phyloP scores from a whole-genome alignment of 2,888 invertebrate species.

The Xiphydria camelus region DNA sequence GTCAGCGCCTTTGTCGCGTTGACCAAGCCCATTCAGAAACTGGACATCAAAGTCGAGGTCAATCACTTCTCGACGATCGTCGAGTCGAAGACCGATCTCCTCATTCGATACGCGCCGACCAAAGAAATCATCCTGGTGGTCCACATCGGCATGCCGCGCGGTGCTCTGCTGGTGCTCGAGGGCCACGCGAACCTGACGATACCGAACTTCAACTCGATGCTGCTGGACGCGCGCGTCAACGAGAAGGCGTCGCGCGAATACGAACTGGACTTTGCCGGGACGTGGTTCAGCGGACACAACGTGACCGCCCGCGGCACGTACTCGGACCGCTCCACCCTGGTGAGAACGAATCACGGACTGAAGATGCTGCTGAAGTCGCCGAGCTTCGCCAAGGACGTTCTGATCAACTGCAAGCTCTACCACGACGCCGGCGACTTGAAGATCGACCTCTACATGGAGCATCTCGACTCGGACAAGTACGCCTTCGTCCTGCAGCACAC shows the following conservation, averaged over 20 bases:
- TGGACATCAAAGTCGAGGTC: conserved; percentile 67
- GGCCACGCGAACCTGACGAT: conserved; percentile 74
- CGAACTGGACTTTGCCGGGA: conserved; percentile 71
- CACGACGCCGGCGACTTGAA: conserved; percentile 71
- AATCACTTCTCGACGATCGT: conserved; percentile 61
- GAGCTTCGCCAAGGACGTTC: conserved; percentile 69
- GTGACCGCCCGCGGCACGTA: conserved; percentile 73
- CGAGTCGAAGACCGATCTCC: conserved; percentile 60
- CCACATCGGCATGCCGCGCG: conserved; percentile 68
- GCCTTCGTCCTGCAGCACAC: conserved; percentile 69
- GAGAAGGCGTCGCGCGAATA: conserved; percentile 72
- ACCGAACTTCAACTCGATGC: conserved; percentile 74
- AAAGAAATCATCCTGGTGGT: conserved; percentile 64
- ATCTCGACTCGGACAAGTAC: conserved; percentile 70
- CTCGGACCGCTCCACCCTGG: conserved; percentile 72
- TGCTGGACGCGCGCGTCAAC: conserved; percentile 66
- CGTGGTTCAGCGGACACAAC: conserved; percentile 81
- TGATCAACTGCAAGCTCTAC: conserved; percentile 68
- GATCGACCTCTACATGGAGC: conserved; percentile 67
- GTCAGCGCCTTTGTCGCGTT: conserved; percentile 68
- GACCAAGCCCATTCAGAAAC: conserved; percentile 67
- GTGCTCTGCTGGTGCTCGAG: conserved; percentile 69
- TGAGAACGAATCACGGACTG: conserved; percentile 67
- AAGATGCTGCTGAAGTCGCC: conserved; percentile 74
- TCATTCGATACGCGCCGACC: conserved; percentile 63